Conservation (phyloP, 2,888 invertebrate species). For the Muschampia plurimacula region DNA sequence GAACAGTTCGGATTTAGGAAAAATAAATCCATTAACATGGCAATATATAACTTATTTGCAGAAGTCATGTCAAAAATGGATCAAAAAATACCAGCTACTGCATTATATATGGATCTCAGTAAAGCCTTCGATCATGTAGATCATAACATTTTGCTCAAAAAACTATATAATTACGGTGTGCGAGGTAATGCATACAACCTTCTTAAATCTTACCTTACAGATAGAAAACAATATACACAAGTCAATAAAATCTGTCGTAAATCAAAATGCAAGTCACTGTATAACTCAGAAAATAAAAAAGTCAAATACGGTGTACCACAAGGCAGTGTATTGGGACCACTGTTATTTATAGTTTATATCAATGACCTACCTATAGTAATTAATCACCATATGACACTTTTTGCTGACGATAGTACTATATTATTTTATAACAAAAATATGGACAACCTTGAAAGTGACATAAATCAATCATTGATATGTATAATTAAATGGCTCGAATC, state of each 20-base stretch:
- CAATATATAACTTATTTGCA: background rate
- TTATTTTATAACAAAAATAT: background rate
- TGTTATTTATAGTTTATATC: background rate
- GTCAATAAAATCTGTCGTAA: background rate
- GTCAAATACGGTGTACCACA: conserved; percentile 4
- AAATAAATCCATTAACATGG: conserved; percentile 10
- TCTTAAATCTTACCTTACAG: conserved; percentile 2
- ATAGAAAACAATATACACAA: background rate
- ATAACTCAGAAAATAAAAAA: background rate
- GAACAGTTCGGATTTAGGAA: conserved; percentile 17
- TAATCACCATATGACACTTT: background rate
- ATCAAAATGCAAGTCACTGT: background rate
- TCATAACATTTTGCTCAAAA: background rate
- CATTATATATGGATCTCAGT: background rate
- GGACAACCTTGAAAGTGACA: background rate
- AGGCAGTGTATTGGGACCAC: conserved; percentile 1
- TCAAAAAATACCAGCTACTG: background rate
- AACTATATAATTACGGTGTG: background rate
- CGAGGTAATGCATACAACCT: conserved; percentile 3
- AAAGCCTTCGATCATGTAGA: conserved; percentile 10
- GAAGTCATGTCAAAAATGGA: conserved; percentile 5
- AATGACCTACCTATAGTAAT: background rate
- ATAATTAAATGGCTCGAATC: background rate
- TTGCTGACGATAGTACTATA: conserved; percentile 8
- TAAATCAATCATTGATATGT: background rate